A percentile compares a stretch with the other conserved stretches of the same genome.
These are phyloP conservation scores for Hemibagrus guttatus DNA, from an alignment of 2,797 vertebrate genomes.

Conservation along the genomic window DNA sequence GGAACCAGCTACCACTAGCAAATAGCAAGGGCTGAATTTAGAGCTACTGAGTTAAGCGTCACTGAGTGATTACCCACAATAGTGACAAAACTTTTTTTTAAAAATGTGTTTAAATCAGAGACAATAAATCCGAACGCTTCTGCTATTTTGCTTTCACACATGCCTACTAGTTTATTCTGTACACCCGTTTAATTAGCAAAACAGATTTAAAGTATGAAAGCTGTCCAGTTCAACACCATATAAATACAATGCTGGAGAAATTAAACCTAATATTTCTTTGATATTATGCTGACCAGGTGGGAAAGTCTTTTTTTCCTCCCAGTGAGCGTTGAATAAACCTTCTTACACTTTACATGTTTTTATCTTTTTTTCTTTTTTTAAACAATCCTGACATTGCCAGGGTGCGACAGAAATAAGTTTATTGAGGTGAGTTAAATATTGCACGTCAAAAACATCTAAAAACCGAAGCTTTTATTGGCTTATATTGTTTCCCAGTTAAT, in stretches of 20 bases:
- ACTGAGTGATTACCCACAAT: not conserved
- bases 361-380: not conserved
- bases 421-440: conserved; percentile 17
- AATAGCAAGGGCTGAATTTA: not conserved
- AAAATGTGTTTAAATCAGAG: not conserved
- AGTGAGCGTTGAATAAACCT: not conserved
- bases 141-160: not conserved
- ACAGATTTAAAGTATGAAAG: not conserved
- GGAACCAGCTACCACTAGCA: not conserved
- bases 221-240: too few relatives aligned
- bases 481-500: conserved; percentile 15
- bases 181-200: not conserved
- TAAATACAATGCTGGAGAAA: not conserved
- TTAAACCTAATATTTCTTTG: not conserved
- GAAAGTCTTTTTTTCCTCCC: not conserved
- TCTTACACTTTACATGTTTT: not conserved
- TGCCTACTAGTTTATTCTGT: not conserved
- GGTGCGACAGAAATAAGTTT: conserved; percentile 10
- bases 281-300: not conserved
- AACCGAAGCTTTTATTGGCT: conserved; percentile 23
- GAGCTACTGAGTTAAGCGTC: not conserved
- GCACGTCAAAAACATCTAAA: not conserved
- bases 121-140: not conserved
- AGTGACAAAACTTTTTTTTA: not conserved
- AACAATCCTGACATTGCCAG: not conserved